Base-by-base conservation (phyloP, 2,888 invertebrate genomes). In the Diaprepes abbreviatus region DNA sequence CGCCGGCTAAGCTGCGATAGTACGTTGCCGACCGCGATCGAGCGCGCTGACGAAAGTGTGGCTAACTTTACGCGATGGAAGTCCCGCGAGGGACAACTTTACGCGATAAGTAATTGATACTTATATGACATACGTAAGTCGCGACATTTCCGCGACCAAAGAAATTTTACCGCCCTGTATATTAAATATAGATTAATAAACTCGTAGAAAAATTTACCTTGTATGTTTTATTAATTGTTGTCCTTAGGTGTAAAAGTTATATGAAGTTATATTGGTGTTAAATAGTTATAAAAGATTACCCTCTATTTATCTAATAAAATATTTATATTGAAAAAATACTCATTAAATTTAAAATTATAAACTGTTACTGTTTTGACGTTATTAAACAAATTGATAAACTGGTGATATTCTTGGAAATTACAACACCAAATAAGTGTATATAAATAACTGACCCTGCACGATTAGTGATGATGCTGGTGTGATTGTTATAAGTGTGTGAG, bases 11-110 rank as follows among this genome's bases (percentile, higher is more conserved):
- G 71, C 74, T 74, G 72, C 74, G 70, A 76, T 76, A 78, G 76
- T 78, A 76, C 76, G 75, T 74, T 75, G 76, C 66, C 73, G 74
- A 74, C 76, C 73, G 74, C 67, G 76, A 64, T 60, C 68, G 70
- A 54, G 74, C 71, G 72, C 74, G 74, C 66, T 66, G 31, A 66
- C 63, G 63, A 62, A 48, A 54, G 40, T 31, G 19, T 54, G 50
- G n/a, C 16, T 40, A 52, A 63, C 38, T 38, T 63, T 10, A 59
- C 59, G 59, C 40, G 45, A 66, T 66, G 66, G 24, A 66, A 38
- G 48, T 66, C 48, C 17, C 63, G 62, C 68, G 68, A 58, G 43
- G 62, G 54, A 35, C 38, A 58, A 63, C 63, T 68, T 68, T 57
- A 57, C 68, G 68, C 63, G 59, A 40, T 36, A 38, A 35, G 59